phyloP scores from a whole-genome alignment of 2,113 vertebrate genomes.

The Chaenogobius annularis region DNA sequence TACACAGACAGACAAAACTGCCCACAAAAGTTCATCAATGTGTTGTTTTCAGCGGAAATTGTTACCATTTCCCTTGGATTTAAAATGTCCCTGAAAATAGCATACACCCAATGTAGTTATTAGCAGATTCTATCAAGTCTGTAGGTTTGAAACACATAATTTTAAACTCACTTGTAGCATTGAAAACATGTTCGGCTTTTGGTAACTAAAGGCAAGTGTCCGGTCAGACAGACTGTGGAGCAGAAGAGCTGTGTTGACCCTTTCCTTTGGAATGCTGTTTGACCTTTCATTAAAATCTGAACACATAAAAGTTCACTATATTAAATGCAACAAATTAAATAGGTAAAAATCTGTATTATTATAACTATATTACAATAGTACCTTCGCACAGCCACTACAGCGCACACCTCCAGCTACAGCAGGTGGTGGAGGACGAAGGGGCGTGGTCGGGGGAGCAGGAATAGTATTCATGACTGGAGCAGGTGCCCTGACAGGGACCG shows the following conservation, averaged over 20 bases:
- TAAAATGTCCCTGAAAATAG: conserved; percentile 83
- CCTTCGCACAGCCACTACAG: conserved; percentile 96
- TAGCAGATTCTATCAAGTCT: neutral
- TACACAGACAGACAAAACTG: conserved; percentile 89
- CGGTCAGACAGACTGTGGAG: conserved; percentile 95
- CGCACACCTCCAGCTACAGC: conserved; percentile 79
- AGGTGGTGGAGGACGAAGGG: conserved; percentile 66
- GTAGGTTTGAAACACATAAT: neutral
- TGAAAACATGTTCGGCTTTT: conserved; percentile 83
- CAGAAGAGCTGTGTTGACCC: conserved; percentile 98
- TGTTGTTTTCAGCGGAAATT: conserved; percentile 85
- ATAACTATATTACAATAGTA: conserved; percentile 32
- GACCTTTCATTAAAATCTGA: conserved; percentile 88
- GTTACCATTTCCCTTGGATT: conserved; percentile 94
- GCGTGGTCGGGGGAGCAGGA: conserved; percentile 16
- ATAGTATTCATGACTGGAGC: conserved; percentile 31
- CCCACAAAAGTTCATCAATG: conserved; percentile 91
- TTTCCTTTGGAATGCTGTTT: conserved; percentile 97
- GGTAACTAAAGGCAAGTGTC: conserved; percentile 82
- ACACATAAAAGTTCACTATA: neutral
- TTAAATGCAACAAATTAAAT: neutral
- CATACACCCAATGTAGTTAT: neutral
- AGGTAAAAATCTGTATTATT: neutral
- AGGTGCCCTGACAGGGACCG: conserved; percentile 45
- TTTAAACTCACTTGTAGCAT: conserved; percentile 91